Percentiles rank a stretch among this genome's conserved stretches.
phyloP scores from a whole-genome alignment of 2,888 invertebrate genomes.

The Drosophila ochracea region DNA sequence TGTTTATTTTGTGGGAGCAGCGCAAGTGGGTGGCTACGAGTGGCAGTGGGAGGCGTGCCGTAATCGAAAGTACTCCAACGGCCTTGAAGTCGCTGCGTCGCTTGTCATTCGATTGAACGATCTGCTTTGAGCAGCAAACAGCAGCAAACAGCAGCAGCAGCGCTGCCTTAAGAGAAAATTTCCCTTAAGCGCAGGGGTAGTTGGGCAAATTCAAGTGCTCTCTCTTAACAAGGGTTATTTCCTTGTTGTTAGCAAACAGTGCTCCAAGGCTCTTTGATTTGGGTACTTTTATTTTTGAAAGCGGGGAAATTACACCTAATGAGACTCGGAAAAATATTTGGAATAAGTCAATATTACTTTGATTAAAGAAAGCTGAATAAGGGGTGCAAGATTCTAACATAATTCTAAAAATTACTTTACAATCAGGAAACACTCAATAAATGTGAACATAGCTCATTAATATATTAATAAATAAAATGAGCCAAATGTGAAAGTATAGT shows the following conservation, averaged over 20 bases:
- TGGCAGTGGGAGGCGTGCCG: background rate
- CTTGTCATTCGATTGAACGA: conserved; percentile 20
- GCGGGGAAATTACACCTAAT: background rate
- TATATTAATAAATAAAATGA: background rate
- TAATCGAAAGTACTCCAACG: conserved; percentile 20
- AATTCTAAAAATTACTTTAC: background rate
- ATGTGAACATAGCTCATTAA: background rate
- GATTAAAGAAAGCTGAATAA: background rate
- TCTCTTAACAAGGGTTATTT: background rate
- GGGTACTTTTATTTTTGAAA: background rate
- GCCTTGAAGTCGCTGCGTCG: conserved; percentile 31
- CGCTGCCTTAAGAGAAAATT: conserved; percentile 30
- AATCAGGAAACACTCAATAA: background rate
- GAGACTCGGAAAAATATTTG: background rate
- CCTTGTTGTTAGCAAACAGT: background rate
- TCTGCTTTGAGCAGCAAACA: conserved; percentile 10
- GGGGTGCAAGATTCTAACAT: background rate
- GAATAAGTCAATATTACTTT: background rate
- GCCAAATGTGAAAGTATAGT: background rate
- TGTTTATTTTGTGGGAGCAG: conserved; percentile 6
- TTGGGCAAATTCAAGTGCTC: background rate
- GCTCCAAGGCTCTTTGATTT: background rate
- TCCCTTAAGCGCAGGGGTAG: conserved; percentile 16
- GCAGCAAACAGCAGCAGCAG: background rate
- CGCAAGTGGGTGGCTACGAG: background rate